Evolutionary conservation across 2,797 vertebrate species (phyloP), one percentile per base, ranked within the genome.

Genomic region (Xiphophorus birchmanni): DNA sequence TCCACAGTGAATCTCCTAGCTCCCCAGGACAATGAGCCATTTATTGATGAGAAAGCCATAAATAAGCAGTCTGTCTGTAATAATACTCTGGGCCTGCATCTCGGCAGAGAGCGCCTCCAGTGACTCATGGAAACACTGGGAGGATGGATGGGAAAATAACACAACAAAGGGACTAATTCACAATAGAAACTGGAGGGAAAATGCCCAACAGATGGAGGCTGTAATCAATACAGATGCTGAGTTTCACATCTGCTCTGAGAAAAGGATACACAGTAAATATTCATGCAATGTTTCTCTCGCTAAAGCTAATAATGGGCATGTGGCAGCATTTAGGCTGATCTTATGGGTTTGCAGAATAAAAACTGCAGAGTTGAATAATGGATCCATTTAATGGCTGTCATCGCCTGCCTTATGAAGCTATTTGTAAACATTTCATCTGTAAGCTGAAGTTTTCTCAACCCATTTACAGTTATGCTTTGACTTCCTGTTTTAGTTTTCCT

Each of bases 91-190:
- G 84, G 84, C 75, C 87, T 83, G 87, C 82, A 88, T 82, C 17
- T 73, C 80, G 83, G 90, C 80, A 71, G 17, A 72, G 77, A 79
- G 80, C 74, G 13, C 81, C 81, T 63, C 69, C 75, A 89, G 79
- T 92, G 93, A 94, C 87, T 93, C 93, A 93, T 94, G 94, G 93
- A 95, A 95, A 94, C 50, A 89, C 86, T 81, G 85, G 56, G 84
- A 83, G 87, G 69, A 67, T 82, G 87, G 81, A 89, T 88, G 87
- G 86, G 87, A 88, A 92, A 89, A 77, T 86, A 87, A 88, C 78
- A 90, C 89, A 93, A 94, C 91, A 95, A 94, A 94, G 93, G 82
- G 79, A 88, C 75, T 83, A 88, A 94, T 93, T 92, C 89, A 91
- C 91, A 94, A 95, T 91, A 91, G 91, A 91, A 74, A 67, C 80